Evolutionary conservation across 2,888 invertebrate species (phyloP).

Genomic region (Papilio elwesi): DNA sequence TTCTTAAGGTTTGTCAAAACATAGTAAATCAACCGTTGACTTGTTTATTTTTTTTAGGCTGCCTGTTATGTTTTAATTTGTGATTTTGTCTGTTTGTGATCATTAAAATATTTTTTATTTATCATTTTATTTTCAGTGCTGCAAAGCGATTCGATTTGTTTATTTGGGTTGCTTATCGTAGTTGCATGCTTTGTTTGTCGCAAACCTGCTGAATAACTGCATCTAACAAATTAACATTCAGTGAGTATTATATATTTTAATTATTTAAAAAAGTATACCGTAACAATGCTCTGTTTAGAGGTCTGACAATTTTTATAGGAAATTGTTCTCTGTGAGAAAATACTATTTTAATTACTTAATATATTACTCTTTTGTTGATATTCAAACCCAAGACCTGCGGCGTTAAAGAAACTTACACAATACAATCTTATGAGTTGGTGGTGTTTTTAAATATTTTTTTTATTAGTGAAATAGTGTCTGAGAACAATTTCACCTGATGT

Average conservation of each 20-base stretch:
- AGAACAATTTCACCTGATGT: too few species aligned
- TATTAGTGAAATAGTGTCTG: too few species aligned
- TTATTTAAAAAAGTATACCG: background rate
- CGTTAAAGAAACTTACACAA: too few species aligned
- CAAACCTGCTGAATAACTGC: slow-evolving; percentile 58
- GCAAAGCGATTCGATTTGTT: slow-evolving; percentile 64
- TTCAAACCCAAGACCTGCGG: too few species aligned
- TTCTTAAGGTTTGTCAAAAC: too few species aligned
- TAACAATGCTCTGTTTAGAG: background rate
- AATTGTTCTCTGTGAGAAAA: background rate
- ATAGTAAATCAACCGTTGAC: too few species aligned
- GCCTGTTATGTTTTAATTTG: background rate
- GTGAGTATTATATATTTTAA: slow-evolving; percentile 62
- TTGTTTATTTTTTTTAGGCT: too few species aligned
- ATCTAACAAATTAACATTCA: slow-evolving; percentile 56
- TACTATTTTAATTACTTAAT: too few species aligned
- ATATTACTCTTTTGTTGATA: too few species aligned
- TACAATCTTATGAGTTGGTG: too few species aligned
- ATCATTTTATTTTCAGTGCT: slow-evolving; percentile 61
- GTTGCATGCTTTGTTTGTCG: slow-evolving; percentile 74
- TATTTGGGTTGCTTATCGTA: slow-evolving; percentile 75
- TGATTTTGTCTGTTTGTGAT: slow-evolving; percentile 28
- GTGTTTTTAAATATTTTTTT: too few species aligned
- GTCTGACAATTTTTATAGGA: background rate
- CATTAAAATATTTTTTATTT: slow-evolving; percentile 42